Conservation (phyloP, 37 sponge, comb jelly and placozoan genomes). For the Petrosia ficiformis region DNA sequence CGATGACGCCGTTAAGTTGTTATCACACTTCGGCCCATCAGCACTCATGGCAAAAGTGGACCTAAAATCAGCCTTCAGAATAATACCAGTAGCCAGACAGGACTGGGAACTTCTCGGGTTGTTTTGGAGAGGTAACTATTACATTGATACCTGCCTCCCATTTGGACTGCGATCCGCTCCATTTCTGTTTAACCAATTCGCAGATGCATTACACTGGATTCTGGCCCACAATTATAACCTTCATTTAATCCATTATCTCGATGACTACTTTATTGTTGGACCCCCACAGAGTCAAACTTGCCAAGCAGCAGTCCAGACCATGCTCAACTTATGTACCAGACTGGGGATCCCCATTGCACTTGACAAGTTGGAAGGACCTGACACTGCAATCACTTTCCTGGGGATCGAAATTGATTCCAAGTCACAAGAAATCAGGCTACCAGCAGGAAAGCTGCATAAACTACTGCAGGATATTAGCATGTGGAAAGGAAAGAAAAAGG, state of each 20-base stretch:
- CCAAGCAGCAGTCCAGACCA: not conserved
- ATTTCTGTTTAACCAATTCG: not conserved
- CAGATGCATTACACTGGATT: not conserved
- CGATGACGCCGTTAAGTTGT: too few species aligned
- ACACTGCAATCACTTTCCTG: not conserved
- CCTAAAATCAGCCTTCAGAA: too few species aligned
- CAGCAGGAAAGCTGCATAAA: not conserved
- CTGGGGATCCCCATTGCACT: not conserved
- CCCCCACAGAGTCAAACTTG: not conserved
- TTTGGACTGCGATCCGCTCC: not conserved
- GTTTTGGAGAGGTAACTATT: too few species aligned
- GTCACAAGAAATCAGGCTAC: not conserved
- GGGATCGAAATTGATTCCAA: not conserved
- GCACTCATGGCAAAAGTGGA: slow-evolving; percentile 40
- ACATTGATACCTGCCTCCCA: too few species aligned
- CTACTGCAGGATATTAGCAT: not conserved
- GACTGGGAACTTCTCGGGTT: slow-evolving; percentile 34
- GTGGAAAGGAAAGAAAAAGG: not conserved
- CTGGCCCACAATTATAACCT: not conserved
- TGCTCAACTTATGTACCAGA: not conserved
- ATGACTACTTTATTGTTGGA: not conserved
- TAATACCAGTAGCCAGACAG: too few species aligned
- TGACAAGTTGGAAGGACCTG: not conserved
- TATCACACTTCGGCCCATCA: too few species aligned
- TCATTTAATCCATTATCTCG: not conserved